These are phyloP conservation scores for Sepioteuthis lessoniana DNA, from an alignment of 2,888 invertebrate genomes.

Conservation along the genomic window DNA sequence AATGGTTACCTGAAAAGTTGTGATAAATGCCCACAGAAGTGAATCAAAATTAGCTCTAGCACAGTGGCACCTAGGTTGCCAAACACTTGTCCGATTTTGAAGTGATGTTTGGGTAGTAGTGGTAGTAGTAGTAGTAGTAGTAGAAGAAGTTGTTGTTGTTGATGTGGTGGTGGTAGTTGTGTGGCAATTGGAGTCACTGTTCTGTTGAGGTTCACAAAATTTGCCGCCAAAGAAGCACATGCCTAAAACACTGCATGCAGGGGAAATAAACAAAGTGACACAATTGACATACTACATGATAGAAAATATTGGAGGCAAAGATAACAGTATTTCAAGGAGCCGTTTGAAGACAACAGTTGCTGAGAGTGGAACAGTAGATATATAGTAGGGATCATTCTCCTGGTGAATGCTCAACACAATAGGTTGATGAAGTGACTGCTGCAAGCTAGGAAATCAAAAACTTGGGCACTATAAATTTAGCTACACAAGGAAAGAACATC, in stretches of 20 bases:
- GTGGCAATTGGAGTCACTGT: constrained; percentile 51
- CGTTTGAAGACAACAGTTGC: not conserved
- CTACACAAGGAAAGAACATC: not conserved
- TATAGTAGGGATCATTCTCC: not conserved
- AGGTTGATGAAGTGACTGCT: not conserved
- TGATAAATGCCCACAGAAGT: constrained; percentile 77
- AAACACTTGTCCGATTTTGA: not conserved
- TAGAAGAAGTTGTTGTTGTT: not conserved
- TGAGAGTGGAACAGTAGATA: not conserved
- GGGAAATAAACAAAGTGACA: constrained; percentile 47
- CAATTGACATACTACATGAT: not conserved
- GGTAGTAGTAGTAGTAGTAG: not conserved
- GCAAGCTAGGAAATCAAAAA: not conserved
- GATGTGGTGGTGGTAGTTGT: not conserved
- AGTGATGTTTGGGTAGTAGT: not conserved
- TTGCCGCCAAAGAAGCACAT: constrained; percentile 99
- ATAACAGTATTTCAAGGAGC: constrained; percentile 11
- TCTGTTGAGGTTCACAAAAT: constrained; percentile 92
- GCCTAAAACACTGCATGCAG: constrained; percentile 96
- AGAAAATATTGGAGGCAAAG: not conserved
- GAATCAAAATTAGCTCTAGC: constrained; percentile 77
- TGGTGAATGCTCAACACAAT: not conserved
- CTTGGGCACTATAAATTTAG: not conserved
- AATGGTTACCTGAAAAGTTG: constrained; percentile 76
- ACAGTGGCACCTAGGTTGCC: constrained; percentile 70